Percentiles rank a stretch among this genome's conserved stretches.
Conservation (phyloP, 1,140 invertebrate genomes). For the Eupristina koningsbergeri region DNA sequence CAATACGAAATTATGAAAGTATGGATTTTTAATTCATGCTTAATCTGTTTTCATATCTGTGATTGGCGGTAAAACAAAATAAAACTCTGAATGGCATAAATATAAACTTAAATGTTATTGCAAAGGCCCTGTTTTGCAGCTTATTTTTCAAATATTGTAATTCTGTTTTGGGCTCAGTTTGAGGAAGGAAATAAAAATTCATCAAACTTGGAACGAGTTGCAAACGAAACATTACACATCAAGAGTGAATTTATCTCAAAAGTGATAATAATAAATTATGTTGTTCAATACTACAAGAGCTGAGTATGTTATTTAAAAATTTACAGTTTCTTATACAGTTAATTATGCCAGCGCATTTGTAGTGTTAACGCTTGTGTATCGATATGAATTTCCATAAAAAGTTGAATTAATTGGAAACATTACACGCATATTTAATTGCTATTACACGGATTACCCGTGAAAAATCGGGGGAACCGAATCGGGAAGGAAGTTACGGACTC, state of each 20-base stretch:
- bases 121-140: no score
- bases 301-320: constrained; percentile 12
- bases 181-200: not conserved
- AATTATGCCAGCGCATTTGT: not conserved
- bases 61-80: no score
- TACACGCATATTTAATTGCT: constrained; percentile 10
- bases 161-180: no score
- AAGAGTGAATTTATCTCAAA: not conserved
- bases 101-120: no score
- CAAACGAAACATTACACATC: not conserved
- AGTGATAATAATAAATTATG: not conserved
- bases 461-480: not conserved
- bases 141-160: no score
- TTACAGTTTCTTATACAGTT: not conserved
- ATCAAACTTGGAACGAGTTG: not conserved
- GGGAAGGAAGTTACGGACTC: not conserved
- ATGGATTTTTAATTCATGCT: not conserved
- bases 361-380: not conserved
- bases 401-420: not conserved
- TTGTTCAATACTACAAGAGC: not conserved
- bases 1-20: not conserved
- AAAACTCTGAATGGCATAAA: no score
- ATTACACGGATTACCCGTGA: not conserved
- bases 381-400: not conserved
- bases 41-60: no score